phyloP scores from a whole-genome alignment of 1,140 invertebrate genomes.

The Drosophila bipectinata region DNA sequence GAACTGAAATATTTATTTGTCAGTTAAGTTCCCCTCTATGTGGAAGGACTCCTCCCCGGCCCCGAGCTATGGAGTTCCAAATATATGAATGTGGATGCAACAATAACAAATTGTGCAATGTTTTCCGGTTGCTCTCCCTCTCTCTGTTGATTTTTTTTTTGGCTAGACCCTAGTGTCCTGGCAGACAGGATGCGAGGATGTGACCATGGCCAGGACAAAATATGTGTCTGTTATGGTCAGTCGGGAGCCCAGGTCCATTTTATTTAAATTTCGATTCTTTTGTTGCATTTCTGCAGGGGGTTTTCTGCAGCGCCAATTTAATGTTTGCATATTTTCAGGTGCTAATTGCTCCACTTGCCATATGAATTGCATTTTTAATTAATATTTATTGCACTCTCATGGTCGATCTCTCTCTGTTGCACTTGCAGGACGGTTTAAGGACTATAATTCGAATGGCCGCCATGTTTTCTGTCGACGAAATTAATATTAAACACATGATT shows the following conservation, averaged over 20 bases:
- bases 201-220: slow-evolving; percentile 75
- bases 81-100: slow-evolving; percentile 30
- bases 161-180: slow-evolving; percentile 43
- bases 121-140: slow-evolving; percentile 52
- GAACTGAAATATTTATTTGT: slow-evolving; percentile 74
- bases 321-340: slow-evolving; percentile 84
- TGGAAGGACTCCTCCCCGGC: slow-evolving; percentile 8
- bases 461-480: slow-evolving; percentile 75
- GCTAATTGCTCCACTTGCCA: slow-evolving; percentile 83
- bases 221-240: slow-evolving; percentile 83
- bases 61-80: slow-evolving; percentile 51
- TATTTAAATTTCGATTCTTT: slow-evolving; percentile 65
- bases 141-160: slow-evolving; percentile 17
- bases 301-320: slow-evolving; percentile 71
- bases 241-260: slow-evolving; percentile 46
- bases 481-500: slow-evolving; percentile 83
- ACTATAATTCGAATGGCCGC: slow-evolving; percentile 54
- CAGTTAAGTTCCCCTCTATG: slow-evolving; percentile 36
- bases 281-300: slow-evolving; percentile 27
- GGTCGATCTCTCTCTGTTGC: not conserved
- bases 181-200: slow-evolving; percentile 61
- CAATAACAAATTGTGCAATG: slow-evolving; percentile 74
- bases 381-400: slow-evolving; percentile 66
- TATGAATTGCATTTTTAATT: slow-evolving; percentile 84
- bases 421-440: not conserved